Base-by-base conservation (phyloP, 2,113 vertebrate species). In the Pavo muticus region DNA sequence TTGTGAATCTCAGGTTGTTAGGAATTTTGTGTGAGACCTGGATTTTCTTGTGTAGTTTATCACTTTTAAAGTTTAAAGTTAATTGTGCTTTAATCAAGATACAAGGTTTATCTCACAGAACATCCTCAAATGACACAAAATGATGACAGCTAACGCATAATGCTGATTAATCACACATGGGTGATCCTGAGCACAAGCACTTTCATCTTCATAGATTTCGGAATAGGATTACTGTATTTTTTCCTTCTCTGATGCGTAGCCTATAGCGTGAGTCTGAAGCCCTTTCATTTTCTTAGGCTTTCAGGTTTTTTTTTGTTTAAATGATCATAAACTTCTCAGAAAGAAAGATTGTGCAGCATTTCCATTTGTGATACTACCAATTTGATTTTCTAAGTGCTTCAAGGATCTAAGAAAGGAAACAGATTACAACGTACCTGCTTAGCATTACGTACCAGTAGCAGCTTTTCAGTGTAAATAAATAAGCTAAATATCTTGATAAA, bases 391-490 rank as follows among this genome's bases (percentile, higher is more conserved):
- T 60, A 44, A 86, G 32, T 50, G 52, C 10, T 63, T 73, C 42
- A 50, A 50, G 79, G 47, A 18, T 79, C 37, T 56, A n/a, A 64
- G 78, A 73, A 87, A 74, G 29, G 20, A 85, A 84, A 91, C 29
- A 57, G 42, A 68, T 85, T 75, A 56, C 63, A 59, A 5, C 11
- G 14, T 81, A 78, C 18, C 47, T 86, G 50, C 50, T 90, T 93
- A 61, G 39, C 40, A 61, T 84, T 57, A 87, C 77, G 65, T 77
- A 81, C 24, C 37, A 75, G 52, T 30, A 90, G 76, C 69, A 93
- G 79, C 79, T 84, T 90, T 91, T 61, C 47, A 48, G 70, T 88
- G 57, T 78, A 93, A 94, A 93, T 85, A 95, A 93, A 75, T 64
- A 86, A 68, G 68, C 57, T 74, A 47, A 42, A 29, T 87, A 52